Base-by-base conservation (phyloP, 2,797 vertebrate species). In the Gadopsis bispinosus region DNA sequence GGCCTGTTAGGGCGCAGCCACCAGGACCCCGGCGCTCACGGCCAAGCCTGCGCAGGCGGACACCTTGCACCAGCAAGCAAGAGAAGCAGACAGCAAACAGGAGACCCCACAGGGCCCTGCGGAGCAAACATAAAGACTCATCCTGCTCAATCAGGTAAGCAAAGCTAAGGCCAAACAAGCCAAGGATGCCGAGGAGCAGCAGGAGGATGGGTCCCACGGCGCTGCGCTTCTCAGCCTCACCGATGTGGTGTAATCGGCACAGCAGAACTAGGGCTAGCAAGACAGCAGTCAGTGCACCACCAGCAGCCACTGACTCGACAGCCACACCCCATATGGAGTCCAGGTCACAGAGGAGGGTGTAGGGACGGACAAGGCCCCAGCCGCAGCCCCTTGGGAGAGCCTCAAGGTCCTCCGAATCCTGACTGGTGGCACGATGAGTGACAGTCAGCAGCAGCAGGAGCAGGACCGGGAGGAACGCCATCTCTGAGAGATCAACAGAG, bases 301-400 rank as follows among this genome's bases (percentile, higher is more conserved):
- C 96, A 0, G 96, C 96, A 0, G 98, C 97, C 14, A 96, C 95
- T 0, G 96, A 96, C 91, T 98, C 98, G 20, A 99, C 92, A 0
- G 97, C 97, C 51, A 99, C 98, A 0, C 98, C 98, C 98, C 98
- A 99, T 51, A 98, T 92, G 67, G 96, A 95, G 89, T 99, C 97
- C 96, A 99, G 96, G 91, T 99, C 96, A 2, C 98, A 99, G 73
- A 99, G 96, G 83, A 96, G 94, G 10, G 97, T 94, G 54, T 97
- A 99, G 82, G 97, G 97, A 4, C 96, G 96, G 39, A 94, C 93
- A 0, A 97, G 94, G 31, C 97, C 97, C 94, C 97, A 95, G 29
- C 97, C 97, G 0, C 98, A 99, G 67, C 98, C 98, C 56, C 96
- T 92, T 0, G 98, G 96, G 0, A 95, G 96, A 11, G 93, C 82